Evolutionary conservation across 2,888 invertebrate species (phyloP).

Genomic region (Cenopis cana): DNA sequence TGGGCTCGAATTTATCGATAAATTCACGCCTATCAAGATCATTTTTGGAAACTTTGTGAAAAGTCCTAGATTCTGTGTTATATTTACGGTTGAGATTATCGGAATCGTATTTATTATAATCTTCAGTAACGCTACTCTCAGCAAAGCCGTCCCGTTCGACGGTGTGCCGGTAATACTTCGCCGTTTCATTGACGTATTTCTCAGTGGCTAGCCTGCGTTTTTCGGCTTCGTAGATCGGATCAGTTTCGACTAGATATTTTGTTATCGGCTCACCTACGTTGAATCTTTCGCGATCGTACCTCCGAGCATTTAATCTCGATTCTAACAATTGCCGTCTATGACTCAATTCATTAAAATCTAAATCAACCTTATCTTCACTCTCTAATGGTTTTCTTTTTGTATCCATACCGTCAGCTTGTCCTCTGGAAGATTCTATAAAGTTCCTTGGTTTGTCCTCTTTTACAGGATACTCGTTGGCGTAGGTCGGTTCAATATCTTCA

Average conservation of each 20-base stretch:
- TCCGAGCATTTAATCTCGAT: conserved; percentile 89
- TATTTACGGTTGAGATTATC: conserved; percentile 77
- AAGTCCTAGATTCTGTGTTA: conserved; percentile 73
- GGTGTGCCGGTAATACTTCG: conserved; percentile 84
- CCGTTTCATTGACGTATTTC: conserved; percentile 84
- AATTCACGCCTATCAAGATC: conserved; percentile 75
- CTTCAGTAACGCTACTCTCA: conserved; percentile 82
- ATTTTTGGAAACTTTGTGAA: conserved; percentile 68
- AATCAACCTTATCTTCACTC: conserved; percentile 70
- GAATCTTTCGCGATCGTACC: conserved; percentile 70
- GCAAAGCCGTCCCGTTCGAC: conserved; percentile 84
- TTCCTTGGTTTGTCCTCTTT: conserved; percentile 64
- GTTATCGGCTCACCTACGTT: conserved; percentile 73
- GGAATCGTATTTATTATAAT: conserved; percentile 78
- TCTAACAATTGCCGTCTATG: conserved; percentile 90
- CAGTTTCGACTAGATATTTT: conserved; percentile 77
- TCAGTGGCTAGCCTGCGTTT: conserved; percentile 81
- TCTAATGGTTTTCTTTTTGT: conserved; percentile 83
- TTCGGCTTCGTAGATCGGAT: conserved; percentile 78
- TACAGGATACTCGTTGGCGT: conserved; percentile 72
- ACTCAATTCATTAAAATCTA: conserved; percentile 87
- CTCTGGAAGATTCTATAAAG: conserved; percentile 80
- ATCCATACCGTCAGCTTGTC: conserved; percentile 88
- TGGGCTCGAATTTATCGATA: conserved; percentile 66
- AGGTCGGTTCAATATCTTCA: conserved; percentile 80